These are phyloP conservation scores for Pseudopodoces humilis DNA, from an alignment of 2,113 vertebrate genomes.

Conservation along the genomic window DNA sequence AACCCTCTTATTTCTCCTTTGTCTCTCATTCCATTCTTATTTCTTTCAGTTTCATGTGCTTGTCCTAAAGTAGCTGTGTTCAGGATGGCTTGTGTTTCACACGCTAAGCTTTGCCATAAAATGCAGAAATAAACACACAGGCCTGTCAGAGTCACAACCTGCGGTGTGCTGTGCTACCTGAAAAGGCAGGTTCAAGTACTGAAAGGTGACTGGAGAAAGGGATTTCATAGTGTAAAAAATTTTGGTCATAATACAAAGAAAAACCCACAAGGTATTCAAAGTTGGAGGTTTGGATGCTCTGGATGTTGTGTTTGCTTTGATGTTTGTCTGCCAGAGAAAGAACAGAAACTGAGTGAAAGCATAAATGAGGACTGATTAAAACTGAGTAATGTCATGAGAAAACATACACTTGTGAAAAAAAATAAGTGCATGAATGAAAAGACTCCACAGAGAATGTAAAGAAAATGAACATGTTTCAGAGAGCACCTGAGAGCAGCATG, in stretches of 20 bases:
- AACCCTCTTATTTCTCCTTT: neutral
- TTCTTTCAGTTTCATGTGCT: neutral
- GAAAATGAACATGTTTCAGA: neutral
- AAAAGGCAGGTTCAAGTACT: neutral
- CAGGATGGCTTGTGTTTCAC: neutral
- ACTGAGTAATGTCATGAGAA: neutral
- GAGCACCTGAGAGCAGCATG: neutral
- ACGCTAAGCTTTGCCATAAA: constrained; percentile 2
- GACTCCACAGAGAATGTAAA: neutral
- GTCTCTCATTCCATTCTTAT: neutral
- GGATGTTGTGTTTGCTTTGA: constrained; percentile 17
- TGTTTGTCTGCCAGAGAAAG: neutral
- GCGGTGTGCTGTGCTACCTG: neutral
- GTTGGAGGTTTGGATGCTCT: neutral
- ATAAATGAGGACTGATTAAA: neutral
- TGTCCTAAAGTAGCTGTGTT: neutral
- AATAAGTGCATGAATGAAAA: neutral
- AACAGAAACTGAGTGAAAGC: neutral
- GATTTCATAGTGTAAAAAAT: neutral
- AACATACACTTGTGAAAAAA: neutral
- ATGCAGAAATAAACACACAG: neutral
- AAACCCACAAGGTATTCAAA: neutral
- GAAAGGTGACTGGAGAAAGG: neutral
- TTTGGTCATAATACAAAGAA: neutral
- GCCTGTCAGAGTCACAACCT: neutral